phyloP scores from a whole-genome alignment of 2,797 vertebrate genomes.

The Mus minutoides region DNA sequence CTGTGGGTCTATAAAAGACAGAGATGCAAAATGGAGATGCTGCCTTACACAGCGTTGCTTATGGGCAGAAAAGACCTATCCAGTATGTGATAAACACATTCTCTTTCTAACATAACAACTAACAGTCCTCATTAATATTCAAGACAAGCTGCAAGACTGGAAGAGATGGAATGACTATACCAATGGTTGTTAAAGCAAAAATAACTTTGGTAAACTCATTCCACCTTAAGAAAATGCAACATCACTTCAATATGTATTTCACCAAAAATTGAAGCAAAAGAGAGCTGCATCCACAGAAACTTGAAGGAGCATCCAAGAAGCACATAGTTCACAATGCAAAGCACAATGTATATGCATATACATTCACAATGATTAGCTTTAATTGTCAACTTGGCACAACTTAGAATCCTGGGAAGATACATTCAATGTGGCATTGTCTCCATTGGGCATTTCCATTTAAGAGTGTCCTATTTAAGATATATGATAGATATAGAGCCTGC shows the following conservation, averaged over 20 bases:
- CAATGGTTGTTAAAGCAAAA: not conserved
- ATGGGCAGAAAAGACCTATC: not conserved
- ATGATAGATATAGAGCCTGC: not conserved
- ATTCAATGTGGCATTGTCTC: not conserved
- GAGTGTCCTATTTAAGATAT: not conserved
- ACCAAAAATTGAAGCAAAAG: not conserved
- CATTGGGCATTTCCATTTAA: not conserved
- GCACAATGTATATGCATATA: not conserved
- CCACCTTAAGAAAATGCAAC: conserved; percentile 10
- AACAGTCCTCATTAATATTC: not conserved
- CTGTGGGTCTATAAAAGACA: not conserved
- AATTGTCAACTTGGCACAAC: not conserved
- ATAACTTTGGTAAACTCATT: not conserved
- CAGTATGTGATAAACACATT: not conserved
- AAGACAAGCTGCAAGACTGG: not conserved
- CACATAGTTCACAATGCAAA: not conserved
- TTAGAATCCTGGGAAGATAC: not conserved
- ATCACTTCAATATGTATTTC: not conserved
- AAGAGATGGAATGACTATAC: not conserved
- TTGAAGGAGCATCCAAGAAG: not conserved
- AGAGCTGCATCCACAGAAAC: not conserved
- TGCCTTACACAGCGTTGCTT: not conserved
- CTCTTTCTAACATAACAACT: not conserved
- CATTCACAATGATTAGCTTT: not conserved
- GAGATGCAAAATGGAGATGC: not conserved